Conservation (phyloP, 2,113 vertebrate genomes). For the Halcyon malimbica region DNA sequence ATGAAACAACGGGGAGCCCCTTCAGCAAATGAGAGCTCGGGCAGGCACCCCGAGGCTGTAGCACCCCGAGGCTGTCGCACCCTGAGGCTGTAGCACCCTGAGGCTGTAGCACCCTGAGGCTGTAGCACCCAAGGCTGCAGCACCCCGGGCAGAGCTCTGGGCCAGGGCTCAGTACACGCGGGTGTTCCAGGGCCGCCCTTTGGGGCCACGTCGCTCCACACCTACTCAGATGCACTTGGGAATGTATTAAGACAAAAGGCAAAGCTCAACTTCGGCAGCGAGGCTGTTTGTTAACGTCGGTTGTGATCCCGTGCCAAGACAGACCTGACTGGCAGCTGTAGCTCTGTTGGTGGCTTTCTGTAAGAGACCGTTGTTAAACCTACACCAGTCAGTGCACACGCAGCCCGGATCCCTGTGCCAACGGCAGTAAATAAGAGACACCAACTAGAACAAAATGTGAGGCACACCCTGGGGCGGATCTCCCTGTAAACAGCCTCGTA, state of each 20-base stretch:
- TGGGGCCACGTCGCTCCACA: not conserved
- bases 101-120: no score
- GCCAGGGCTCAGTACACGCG: not conserved
- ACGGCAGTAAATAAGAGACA: not conserved
- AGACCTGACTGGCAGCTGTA: not conserved
- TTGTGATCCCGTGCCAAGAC: not conserved
- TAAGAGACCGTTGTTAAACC: not conserved
- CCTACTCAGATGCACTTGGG: not conserved
- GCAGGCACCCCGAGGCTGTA: not conserved
- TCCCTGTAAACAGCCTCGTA: not conserved
- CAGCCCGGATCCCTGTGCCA: not conserved
- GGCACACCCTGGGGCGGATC: not conserved
- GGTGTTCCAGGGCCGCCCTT: fast-evolving
- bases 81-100: no score
- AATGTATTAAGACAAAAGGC: not conserved
- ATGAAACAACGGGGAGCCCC: not conserved
- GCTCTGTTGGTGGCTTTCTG: not conserved
- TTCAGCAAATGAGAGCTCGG: fast-evolving
- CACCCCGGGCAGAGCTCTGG: not conserved
- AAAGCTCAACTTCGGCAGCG: not conserved
- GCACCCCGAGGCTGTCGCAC: no score
- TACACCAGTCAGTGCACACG: not conserved
- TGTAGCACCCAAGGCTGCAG: no score
- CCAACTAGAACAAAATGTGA: not conserved
- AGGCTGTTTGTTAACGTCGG: not conserved